phyloP scores from a whole-genome alignment of 2,797 vertebrate species.

The Parauchenoglanis punctatus region DNA sequence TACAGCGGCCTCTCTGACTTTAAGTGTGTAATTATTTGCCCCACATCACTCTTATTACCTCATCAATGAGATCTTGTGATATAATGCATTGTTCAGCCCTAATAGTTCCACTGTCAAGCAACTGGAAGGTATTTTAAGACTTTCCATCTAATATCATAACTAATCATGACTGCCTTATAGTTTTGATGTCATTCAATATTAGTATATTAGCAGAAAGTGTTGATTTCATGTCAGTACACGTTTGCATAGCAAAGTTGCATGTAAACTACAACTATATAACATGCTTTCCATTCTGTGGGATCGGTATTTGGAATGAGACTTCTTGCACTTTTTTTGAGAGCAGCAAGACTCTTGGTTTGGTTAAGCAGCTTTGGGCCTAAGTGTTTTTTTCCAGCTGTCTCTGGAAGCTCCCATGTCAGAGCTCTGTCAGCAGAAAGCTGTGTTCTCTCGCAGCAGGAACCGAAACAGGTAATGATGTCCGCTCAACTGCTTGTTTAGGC shows the following conservation, averaged over 20 bases:
- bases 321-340: not conserved
- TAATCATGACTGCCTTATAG: not conserved
- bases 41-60: not conserved
- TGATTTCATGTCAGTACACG: not conserved
- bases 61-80: not conserved
- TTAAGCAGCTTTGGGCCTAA: slow-evolving; percentile 27
- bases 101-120: not conserved
- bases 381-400: slow-evolving; percentile 44
- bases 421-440: slow-evolving; percentile 42
- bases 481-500: slow-evolving; percentile 39
- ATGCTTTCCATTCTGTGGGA: slow-evolving; percentile 4
- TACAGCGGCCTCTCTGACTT: not conserved
- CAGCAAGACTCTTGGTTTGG: slow-evolving; percentile 27
- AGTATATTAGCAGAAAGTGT: not conserved
- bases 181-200: slow-evolving; percentile 2
- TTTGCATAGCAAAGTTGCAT: slow-evolving; percentile 4
- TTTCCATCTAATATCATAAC: not conserved
- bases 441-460: not conserved
- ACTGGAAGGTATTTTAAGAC: not conserved
- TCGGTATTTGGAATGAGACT: not conserved
- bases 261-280: not conserved
- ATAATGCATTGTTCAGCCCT: not conserved
- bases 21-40: not conserved
- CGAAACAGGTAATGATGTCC: not conserved
- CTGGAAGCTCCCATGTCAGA: not conserved